A percentile compares a stretch with the other conserved stretches of the same genome.
Evolutionary conservation across 2,888 invertebrate genomes (phyloP).

Genomic region (Rhagonycha fulva): DNA sequence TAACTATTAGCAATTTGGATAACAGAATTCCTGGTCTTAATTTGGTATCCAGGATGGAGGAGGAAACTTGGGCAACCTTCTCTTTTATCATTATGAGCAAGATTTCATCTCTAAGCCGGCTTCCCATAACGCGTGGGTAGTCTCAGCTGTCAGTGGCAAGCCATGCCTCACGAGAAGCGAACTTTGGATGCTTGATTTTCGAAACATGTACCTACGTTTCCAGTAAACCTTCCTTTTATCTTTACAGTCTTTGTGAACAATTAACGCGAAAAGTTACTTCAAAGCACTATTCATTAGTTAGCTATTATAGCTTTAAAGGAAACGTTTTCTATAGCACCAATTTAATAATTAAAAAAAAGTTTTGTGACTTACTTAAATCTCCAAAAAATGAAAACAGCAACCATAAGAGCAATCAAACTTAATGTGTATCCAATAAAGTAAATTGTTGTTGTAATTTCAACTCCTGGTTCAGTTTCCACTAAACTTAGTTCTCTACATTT

Average conservation of each 20-base stretch:
- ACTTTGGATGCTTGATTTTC: background rate
- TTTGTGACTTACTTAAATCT: constrained; percentile 78
- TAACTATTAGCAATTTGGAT: background rate
- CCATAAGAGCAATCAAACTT: constrained; percentile 75
- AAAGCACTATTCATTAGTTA: background rate
- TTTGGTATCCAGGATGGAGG: background rate
- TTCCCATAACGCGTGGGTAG: background rate
- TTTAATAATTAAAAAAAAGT: background rate
- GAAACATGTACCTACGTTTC: background rate
- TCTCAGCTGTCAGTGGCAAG: background rate
- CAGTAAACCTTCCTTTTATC: background rate
- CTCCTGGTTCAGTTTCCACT: constrained; percentile 36
- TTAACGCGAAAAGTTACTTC: background rate
- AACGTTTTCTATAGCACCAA: background rate
- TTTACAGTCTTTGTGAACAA: background rate
- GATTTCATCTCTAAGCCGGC: background rate
- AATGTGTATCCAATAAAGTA: constrained; percentile 84
- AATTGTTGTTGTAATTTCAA: constrained; percentile 74
- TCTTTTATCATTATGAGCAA: background rate
- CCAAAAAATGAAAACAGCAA: constrained; percentile 82
- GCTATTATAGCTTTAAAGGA: background rate
- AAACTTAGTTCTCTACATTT: constrained; percentile 61
- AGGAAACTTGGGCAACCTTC: background rate
- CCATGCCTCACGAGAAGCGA: background rate
- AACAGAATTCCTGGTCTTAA: background rate